phyloP scores from a whole-genome alignment of 2,113 vertebrate species.

The Engraulis encrasicolus region DNA sequence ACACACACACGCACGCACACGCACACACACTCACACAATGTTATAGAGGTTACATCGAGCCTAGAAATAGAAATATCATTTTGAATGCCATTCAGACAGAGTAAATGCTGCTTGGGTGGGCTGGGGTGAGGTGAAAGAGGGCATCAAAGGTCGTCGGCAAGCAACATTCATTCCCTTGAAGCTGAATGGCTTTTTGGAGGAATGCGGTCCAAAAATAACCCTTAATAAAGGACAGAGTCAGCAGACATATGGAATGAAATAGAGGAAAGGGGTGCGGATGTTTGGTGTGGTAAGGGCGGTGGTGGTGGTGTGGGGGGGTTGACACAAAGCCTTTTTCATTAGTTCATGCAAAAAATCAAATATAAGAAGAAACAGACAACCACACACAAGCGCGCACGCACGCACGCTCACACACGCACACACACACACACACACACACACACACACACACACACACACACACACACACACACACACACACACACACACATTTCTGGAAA shows the following conservation, averaged over 20 bases:
- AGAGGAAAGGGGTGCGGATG: not conserved
- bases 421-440: no score
- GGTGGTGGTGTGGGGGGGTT: not conserved
- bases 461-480: no score
- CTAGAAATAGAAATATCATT: not conserved
- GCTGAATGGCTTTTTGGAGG: not conserved
- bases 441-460: no score
- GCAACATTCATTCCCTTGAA: not conserved
- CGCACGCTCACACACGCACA: no score
- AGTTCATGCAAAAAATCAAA: not conserved
- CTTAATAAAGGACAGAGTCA: not conserved
- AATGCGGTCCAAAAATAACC: not conserved
- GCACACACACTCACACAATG: not conserved
- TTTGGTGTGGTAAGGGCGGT: not conserved
- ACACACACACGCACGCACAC: no score
- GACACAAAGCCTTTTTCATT: conserved; percentile 11
- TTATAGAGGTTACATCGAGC: not conserved
- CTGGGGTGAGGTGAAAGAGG: not conserved
- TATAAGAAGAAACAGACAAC: no score
- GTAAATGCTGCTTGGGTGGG: not conserved
- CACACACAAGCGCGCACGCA: no score
- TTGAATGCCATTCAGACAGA: not conserved
- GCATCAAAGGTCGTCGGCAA: not conserved
- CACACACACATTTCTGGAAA: not conserved
- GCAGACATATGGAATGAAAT: not conserved